Percentiles rank a stretch among this genome's conserved stretches.
Conservation (phyloP, 2,888 invertebrate species). For the Lottia gigantea region DNA sequence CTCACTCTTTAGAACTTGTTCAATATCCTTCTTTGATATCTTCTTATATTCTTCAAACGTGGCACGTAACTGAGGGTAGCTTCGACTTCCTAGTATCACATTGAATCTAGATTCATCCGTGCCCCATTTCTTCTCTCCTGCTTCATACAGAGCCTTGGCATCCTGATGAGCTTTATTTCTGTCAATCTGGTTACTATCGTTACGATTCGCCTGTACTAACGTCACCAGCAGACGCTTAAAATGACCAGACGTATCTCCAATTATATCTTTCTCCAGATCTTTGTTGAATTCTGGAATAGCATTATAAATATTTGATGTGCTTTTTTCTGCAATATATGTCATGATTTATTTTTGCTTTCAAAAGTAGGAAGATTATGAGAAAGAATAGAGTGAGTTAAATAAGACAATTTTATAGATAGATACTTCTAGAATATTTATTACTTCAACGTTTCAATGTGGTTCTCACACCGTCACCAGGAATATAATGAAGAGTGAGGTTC, state of each 20-base stretch:
- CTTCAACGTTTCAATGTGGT: too few relatives aligned
- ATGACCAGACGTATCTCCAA: constrained; percentile 67
- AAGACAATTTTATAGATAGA: too few relatives aligned
- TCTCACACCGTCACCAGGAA: too few relatives aligned
- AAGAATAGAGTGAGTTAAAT: too few relatives aligned
- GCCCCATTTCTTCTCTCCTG: constrained; percentile 67
- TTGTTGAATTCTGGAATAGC: constrained; percentile 65
- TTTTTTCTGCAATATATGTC: too few relatives aligned
- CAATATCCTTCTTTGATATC: constrained; percentile 76
- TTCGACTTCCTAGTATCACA: constrained; percentile 63
- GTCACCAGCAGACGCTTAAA: constrained; percentile 65
- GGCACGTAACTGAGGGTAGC: constrained; percentile 82
- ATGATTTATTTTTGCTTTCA: too few relatives aligned
- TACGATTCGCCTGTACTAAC: constrained; percentile 68
- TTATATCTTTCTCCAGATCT: constrained; percentile 67
- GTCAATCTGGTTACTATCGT: constrained; percentile 71
- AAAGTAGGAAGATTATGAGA: too few relatives aligned
- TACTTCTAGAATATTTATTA: too few relatives aligned
- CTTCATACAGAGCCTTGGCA: constrained; percentile 59
- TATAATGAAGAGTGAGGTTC: too few relatives aligned
- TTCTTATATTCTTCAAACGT: constrained; percentile 80
- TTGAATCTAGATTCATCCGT: constrained; percentile 68
- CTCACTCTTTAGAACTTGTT: constrained; percentile 65
- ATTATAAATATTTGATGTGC: too few relatives aligned
- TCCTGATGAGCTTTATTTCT: constrained; percentile 66